A percentile compares a stretch with the other conserved stretches of the same genome.
Conservation (phyloP, 2,888 invertebrate genomes). For the Syritta pipiens region DNA sequence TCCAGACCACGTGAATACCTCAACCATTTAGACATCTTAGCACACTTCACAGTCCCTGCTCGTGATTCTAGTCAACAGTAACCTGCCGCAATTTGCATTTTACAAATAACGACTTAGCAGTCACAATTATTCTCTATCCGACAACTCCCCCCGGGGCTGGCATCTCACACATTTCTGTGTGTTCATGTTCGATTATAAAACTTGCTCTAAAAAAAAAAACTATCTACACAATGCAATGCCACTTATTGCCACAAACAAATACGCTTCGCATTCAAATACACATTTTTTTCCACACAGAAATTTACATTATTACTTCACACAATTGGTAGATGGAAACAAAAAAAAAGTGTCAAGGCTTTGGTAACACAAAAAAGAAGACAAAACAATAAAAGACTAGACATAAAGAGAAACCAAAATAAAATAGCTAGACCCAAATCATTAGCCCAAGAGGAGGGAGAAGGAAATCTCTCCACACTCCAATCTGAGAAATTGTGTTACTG, state of each 20-base stretch:
- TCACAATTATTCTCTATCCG: too few species aligned
- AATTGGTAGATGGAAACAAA: too few species aligned
- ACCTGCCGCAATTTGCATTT: too few species aligned
- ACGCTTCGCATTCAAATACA: slow-evolving; percentile 52
- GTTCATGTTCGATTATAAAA: slow-evolving; percentile 21
- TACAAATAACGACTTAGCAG: too few species aligned
- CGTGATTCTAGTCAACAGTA: too few species aligned
- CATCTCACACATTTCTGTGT: neutral
- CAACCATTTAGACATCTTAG: too few species aligned
- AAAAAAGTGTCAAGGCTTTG: slow-evolving; percentile 65
- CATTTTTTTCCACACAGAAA: slow-evolving; percentile 36
- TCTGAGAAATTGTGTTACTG: slow-evolving; percentile 26
- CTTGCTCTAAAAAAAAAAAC: slow-evolving; percentile 9
- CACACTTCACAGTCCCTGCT: too few species aligned
- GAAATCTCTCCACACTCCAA: slow-evolving; percentile 42
- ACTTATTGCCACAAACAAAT: slow-evolving; percentile 42
- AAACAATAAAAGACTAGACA: slow-evolving; percentile 25
- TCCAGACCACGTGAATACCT: too few species aligned
- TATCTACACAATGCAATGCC: slow-evolving; percentile 33
- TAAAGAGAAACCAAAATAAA: slow-evolving; percentile 4
- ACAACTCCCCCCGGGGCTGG: too few species aligned
- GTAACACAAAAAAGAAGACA: slow-evolving; percentile 48
- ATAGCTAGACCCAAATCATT: slow-evolving; percentile 2
- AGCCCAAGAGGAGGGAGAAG: slow-evolving; percentile 26
- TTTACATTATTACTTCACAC: slow-evolving; percentile 65